These are phyloP conservation scores for Bombus confusus DNA, from an alignment of 1,140 invertebrate genomes.

Conservation along the genomic window DNA sequence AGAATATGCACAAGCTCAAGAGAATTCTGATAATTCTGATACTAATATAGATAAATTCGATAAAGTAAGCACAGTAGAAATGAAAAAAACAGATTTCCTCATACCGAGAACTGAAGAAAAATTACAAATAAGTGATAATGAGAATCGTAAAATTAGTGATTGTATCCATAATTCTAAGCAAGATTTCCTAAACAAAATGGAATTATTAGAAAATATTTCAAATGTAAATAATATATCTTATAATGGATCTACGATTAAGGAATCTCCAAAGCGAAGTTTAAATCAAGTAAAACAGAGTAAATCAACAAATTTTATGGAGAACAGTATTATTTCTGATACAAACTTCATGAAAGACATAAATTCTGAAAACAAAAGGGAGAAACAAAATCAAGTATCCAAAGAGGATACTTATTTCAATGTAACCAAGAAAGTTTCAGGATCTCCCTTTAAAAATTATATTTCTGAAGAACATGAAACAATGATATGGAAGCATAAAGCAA, in stretches of 20 bases:
- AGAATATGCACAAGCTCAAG: constrained; percentile 32
- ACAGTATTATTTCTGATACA: background rate
- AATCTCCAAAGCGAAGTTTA: background rate
- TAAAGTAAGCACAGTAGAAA: background rate
- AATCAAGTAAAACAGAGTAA: constrained; percentile 16
- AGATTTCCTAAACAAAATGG: background rate
- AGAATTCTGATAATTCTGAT: constrained; percentile 20
- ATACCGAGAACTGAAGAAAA: constrained; percentile 62
- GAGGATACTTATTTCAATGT: background rate
- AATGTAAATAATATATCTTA: background rate
- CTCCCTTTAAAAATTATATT: background rate
- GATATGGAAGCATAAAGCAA: background rate
- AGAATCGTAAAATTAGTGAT: background rate
- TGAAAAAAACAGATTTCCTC: constrained; percentile 50
- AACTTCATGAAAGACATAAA: background rate
- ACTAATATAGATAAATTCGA: constrained; percentile 12
- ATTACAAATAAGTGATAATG: background rate
- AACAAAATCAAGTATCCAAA: background rate
- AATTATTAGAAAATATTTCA: background rate
- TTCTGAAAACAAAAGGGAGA: background rate
- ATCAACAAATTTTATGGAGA: background rate
- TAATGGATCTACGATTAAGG: background rate
- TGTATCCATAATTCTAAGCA: constrained; percentile 13
- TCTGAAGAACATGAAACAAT: background rate
- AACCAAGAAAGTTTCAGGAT: background rate